Percentiles rank a stretch among this genome's conserved stretches.
These are phyloP conservation scores for Halcyon badia DNA, from an alignment of 2,797 vertebrate species.

Conservation along the genomic window DNA sequence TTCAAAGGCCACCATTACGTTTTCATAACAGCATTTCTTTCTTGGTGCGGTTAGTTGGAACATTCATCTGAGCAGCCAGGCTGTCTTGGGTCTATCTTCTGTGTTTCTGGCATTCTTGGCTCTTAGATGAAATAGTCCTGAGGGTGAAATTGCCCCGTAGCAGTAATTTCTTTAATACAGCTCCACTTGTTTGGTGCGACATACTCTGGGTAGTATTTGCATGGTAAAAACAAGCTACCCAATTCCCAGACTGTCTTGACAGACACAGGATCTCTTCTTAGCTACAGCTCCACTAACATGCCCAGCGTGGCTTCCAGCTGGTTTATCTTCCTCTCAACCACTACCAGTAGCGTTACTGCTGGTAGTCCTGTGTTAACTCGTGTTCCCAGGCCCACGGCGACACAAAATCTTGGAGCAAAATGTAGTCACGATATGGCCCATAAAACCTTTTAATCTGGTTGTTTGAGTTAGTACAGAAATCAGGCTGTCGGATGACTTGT, in stretches of 20 bases:
- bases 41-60: slow-evolving; percentile 43
- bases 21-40: slow-evolving; percentile 44
- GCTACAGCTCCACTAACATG: neutral
- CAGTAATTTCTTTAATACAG: slow-evolving; percentile 39
- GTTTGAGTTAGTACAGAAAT: slow-evolving; percentile 9
- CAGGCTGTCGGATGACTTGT: neutral
- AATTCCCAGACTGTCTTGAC: slow-evolving; percentile 22
- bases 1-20: slow-evolving; percentile 34
- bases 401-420: neutral
- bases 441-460: neutral
- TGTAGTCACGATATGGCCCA: neutral
- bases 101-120: slow-evolving; percentile 30
- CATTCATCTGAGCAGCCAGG: slow-evolving; percentile 9
- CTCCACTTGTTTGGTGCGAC: neutral
- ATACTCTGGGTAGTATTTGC: slow-evolving; percentile 7
- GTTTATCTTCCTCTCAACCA: neutral
- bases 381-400: neutral
- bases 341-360: neutral
- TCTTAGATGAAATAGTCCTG: slow-evolving; percentile 30
- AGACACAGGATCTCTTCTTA: neutral
- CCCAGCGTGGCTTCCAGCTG: neutral
- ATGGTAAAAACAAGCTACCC: slow-evolving; percentile 1
- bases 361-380: neutral
- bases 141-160: slow-evolving; percentile 25
- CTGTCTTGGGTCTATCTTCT: slow-evolving; percentile 36